Conservation (phyloP, 2,797 vertebrate species). For the Arnoldichthys spilopterus region DNA sequence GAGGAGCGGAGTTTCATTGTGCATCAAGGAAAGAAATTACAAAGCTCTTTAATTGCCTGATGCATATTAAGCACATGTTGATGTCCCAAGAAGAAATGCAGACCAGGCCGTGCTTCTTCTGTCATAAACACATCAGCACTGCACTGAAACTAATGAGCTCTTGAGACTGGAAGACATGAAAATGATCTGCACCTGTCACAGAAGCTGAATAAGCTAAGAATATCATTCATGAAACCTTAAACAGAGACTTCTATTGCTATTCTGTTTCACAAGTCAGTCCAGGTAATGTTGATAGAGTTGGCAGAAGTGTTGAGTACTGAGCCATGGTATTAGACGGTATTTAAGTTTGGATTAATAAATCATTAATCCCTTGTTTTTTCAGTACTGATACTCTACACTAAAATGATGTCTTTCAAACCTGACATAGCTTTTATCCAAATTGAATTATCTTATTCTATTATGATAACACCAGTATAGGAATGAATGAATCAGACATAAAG, state of each 20-base stretch:
- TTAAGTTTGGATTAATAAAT: no score
- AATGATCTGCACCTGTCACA: conserved; percentile 1
- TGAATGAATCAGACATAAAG: no score
- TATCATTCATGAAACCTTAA: not conserved
- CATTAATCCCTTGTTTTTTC: no score
- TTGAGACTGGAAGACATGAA: not conserved
- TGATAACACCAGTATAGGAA: no score
- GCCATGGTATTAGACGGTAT: no score
- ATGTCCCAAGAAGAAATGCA: conserved; percentile 11
- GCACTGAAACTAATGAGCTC: not conserved
- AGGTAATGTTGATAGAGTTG: not conserved
- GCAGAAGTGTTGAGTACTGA: not conserved
- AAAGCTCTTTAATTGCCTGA: conserved; percentile 82
- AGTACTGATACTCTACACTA: no score
- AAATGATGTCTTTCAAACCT: no score
- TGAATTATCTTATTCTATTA: no score
- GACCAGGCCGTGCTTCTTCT: not conserved
- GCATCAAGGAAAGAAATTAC: conserved; percentile 66
- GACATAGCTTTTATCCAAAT: no score
- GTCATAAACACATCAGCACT: conserved; percentile 4
- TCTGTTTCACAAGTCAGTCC: not conserved
- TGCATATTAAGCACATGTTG: conserved; percentile 68
- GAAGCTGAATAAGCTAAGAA: not conserved
- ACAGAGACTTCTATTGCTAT: not conserved
- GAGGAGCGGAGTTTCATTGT: conserved; percentile 83